These are phyloP conservation scores for Augochlora pura DNA, from an alignment of 1,140 invertebrate genomes.

Conservation along the genomic window DNA sequence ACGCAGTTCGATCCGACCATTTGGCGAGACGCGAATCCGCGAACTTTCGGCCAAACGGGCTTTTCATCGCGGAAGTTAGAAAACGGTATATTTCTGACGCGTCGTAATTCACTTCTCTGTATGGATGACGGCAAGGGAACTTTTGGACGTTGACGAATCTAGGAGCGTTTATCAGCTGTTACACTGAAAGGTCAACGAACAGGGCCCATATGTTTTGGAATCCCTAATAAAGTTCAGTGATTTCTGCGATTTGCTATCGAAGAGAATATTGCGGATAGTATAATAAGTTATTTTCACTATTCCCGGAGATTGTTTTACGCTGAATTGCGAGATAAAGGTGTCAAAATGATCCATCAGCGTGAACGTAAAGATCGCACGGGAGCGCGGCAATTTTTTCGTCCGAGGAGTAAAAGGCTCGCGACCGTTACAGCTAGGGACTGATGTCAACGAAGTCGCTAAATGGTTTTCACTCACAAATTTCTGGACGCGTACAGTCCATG, in stretches of 20 bases:
- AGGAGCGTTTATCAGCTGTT: neutral
- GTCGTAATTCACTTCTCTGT: neutral
- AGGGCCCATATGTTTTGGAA: neutral
- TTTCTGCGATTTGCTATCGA: neutral
- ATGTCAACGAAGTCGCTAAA: slow-evolving; percentile 6
- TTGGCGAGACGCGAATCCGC: neutral
- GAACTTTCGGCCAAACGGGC: neutral
- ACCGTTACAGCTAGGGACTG: too few relatives aligned
- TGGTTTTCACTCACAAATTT: slow-evolving; percentile 31
- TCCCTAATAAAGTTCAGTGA: neutral
- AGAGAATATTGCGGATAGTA: neutral
- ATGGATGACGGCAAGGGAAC: neutral
- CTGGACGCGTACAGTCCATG: slow-evolving; percentile 34
- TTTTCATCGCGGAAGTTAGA: neutral
- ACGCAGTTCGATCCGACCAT: neutral
- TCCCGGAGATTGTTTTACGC: neutral
- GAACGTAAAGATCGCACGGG: neutral
- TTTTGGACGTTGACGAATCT: neutral
- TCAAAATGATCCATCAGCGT: neutral
- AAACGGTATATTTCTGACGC: neutral
- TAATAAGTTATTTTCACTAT: neutral
- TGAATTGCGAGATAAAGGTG: neutral
- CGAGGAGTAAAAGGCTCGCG: neutral
- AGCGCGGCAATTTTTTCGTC: neutral
- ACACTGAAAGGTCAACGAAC: neutral